phyloP scores from a whole-genome alignment of 2,797 vertebrate species.

The Lacerta agilis region DNA sequence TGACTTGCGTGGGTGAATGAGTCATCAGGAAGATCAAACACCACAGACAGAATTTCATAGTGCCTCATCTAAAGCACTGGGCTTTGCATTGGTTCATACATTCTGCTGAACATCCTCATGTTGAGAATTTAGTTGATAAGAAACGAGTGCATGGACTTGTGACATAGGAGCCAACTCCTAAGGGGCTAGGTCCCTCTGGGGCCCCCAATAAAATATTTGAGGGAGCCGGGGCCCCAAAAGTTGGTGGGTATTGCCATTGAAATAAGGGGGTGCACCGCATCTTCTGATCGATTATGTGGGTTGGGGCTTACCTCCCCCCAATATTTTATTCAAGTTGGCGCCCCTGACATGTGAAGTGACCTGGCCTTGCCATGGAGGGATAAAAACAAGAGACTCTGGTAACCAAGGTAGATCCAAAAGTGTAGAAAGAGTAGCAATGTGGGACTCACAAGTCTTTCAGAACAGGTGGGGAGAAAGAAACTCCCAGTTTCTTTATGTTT shows the following conservation, averaged over 20 bases:
- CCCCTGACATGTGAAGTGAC: neutral
- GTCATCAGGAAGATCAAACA: neutral
- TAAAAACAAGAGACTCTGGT: neutral
- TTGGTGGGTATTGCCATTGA: no score
- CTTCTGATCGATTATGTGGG: no score
- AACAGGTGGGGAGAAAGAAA: neutral
- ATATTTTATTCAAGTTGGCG: no score
- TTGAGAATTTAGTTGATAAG: neutral
- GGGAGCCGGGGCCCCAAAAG: no score
- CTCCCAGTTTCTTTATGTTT: neutral
- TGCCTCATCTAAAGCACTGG: neutral
- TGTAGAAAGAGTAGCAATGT: neutral
- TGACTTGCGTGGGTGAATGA: neutral
- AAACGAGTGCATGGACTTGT: neutral
- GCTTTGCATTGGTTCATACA: neutral
- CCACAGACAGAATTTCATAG: neutral
- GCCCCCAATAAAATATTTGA: no score
- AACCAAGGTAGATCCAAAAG: neutral
- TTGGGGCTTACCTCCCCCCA: no score
- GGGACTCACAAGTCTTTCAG: neutral
- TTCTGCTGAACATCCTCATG: neutral
- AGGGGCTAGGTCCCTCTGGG: no score
- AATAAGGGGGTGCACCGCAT: no score
- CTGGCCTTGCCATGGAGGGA: neutral
- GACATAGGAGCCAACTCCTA: neutral